These are phyloP conservation scores for Takifugu ocellatus DNA, from an alignment of 2,797 vertebrate species.

Conservation along the genomic window DNA sequence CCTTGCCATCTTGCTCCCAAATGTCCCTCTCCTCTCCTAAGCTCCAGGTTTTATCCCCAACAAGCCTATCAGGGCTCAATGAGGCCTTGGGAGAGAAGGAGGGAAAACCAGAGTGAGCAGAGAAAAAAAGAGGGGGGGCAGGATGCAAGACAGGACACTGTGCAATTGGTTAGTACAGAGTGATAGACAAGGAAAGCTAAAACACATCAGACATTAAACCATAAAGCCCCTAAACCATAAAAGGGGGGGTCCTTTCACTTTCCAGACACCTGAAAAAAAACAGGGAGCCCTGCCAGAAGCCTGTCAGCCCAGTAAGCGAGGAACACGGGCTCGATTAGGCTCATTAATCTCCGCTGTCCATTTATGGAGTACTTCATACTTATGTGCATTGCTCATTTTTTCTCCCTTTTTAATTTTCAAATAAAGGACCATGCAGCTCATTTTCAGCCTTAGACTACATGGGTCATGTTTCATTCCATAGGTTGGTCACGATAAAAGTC, in stretches of 20 bases:
- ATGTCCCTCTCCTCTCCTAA: conserved; percentile 80
- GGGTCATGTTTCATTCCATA: background rate
- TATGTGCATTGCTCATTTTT: background rate
- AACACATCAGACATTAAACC: conserved; percentile 69
- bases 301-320: conserved; percentile 11
- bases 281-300: conserved; percentile 17
- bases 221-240: conserved; percentile 40
- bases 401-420: background rate
- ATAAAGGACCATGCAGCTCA: background rate
- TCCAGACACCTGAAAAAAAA: conserved; percentile 29
- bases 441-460: background rate
- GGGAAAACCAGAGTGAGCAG: conserved; percentile 50
- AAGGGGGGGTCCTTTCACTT: conserved; percentile 22
- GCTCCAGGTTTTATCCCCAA: conserved; percentile 89
- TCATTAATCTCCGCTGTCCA: background rate
- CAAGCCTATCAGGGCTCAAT: conserved; percentile 81
- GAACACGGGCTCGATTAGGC: conserved; percentile 16
- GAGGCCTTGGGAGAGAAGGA: conserved; percentile 77
- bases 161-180: conserved; percentile 70
- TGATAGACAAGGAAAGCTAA: conserved; percentile 47
- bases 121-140: conserved; percentile 48
- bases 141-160: conserved; percentile 73
- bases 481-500: background rate
- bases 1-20: conserved; percentile 88
- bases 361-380: conserved; percentile 3